Evolutionary conservation across 2,797 vertebrate genomes (phyloP).

Genomic region (Hybognathus amarus): DNA sequence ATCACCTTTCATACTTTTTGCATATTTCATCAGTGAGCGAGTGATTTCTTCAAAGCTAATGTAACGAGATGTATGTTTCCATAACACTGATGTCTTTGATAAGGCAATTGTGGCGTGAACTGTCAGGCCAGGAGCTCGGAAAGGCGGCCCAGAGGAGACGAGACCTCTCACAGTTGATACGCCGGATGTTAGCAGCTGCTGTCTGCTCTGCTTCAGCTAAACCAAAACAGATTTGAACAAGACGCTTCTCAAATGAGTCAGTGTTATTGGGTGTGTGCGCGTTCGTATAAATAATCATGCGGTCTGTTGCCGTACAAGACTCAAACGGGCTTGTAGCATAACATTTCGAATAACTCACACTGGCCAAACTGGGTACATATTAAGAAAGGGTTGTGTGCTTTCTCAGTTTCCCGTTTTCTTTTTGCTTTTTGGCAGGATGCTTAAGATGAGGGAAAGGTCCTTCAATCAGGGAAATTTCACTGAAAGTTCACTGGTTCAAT

Average conservation of each 20-base stretch:
- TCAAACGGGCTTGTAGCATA: background rate
- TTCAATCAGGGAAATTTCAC: background rate
- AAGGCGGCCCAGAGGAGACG: conserved; percentile 33
- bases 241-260: conserved; percentile 15
- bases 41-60: conserved; percentile 87
- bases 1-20: conserved; percentile 81
- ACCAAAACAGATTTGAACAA: conserved; percentile 40
- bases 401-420: conserved; percentile 54
- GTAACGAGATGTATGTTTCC: conserved; percentile 88
- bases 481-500: background rate
- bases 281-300: conserved; percentile 28
- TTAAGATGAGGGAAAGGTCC: conserved; percentile 80
- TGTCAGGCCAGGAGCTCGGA: conserved; percentile 63
- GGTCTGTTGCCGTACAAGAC: background rate
- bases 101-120: conserved; percentile 77
- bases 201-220: conserved; percentile 61
- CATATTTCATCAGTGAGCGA: conserved; percentile 87
- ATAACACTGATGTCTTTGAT: conserved; percentile 89
- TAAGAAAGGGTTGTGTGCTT: background rate
- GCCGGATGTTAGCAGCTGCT: conserved; percentile 53
- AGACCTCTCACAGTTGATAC: conserved; percentile 52
- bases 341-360: background rate
- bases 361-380: background rate
- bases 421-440: conserved; percentile 77
- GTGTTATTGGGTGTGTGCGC: conserved; percentile 6